Evolutionary conservation across 2,888 invertebrate species (phyloP).

Genomic region (Pseudoips prasinana): DNA sequence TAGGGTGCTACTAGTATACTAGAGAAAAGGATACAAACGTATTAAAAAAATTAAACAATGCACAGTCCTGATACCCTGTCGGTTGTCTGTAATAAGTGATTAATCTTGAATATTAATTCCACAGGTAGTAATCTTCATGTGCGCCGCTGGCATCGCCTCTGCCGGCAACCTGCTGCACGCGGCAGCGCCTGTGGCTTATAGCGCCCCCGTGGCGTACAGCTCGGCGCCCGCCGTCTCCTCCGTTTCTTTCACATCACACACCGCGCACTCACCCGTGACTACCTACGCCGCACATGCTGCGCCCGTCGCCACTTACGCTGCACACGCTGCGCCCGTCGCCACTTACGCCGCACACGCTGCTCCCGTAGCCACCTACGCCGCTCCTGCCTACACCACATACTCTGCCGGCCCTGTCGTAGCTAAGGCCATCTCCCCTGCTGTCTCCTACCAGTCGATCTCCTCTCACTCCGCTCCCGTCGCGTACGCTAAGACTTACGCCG

Average conservation of each 20-base stretch:
- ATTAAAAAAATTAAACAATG: too few relatives aligned
- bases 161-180: slow-evolving; percentile 81
- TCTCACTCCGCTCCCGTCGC: slow-evolving; percentile 56
- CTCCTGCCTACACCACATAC: slow-evolving; percentile 29
- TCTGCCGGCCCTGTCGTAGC: slow-evolving; percentile 50
- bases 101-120: not conserved
- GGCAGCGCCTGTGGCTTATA: slow-evolving; percentile 56
- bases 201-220: slow-evolving; percentile 57
- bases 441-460: slow-evolving; percentile 40
- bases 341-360: slow-evolving; percentile 24
- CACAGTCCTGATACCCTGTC: too few relatives aligned
- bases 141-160: slow-evolving; percentile 81
- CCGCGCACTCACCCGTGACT: slow-evolving; percentile 25
- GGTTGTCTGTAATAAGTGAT: too few relatives aligned
- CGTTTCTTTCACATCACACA: slow-evolving; percentile 21
- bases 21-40: too few relatives aligned
- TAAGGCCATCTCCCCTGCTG: slow-evolving; percentile 22
- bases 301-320: slow-evolving; percentile 32
- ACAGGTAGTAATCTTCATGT: slow-evolving; percentile 79
- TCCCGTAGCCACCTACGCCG: slow-evolving; percentile 21
- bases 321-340: slow-evolving; percentile 32
- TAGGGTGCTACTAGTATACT: too few relatives aligned
- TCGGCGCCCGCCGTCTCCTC: slow-evolving; percentile 53
- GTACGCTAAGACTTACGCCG: slow-evolving; percentile 46
- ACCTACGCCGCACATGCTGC: slow-evolving; percentile 24